Percentiles rank a stretch among this genome's conserved stretches.
phyloP scores from a whole-genome alignment of 2,113 vertebrate species.

The Stictonetta naevosa region DNA sequence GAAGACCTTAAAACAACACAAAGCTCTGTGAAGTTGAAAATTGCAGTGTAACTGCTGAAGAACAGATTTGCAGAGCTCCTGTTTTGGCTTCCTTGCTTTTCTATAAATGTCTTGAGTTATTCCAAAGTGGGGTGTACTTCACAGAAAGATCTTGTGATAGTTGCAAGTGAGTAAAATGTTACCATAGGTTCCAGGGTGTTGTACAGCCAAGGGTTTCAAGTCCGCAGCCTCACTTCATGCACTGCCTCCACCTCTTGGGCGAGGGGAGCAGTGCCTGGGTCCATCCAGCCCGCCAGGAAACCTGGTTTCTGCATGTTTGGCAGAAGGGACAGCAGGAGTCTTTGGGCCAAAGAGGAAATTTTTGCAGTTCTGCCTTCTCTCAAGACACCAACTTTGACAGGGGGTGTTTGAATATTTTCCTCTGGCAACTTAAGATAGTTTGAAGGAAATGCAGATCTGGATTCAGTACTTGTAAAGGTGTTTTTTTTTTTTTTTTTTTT shows the following conservation, averaged over 20 bases:
- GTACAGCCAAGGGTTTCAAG: neutral
- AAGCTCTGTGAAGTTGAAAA: neutral
- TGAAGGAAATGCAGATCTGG: neutral
- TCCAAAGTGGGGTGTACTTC: neutral
- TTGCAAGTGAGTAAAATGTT: neutral
- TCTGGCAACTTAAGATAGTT: neutral
- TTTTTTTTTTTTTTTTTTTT: no score
- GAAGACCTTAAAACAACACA: neutral
- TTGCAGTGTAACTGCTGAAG: neutral
- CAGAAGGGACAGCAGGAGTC: neutral
- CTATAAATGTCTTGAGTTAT: neutral
- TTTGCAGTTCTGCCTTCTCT: neutral
- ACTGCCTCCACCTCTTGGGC: neutral
- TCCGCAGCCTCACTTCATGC: neutral
- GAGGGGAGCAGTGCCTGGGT: neutral
- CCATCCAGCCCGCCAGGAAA: neutral
- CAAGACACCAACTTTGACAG: neutral
- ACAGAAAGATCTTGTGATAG: neutral
- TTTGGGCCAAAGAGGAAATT: neutral
- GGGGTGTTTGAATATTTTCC: neutral
- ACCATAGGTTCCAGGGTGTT: neutral
- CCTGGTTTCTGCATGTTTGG: no score
- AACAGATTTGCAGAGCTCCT: neutral
- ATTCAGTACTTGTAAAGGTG: neutral
- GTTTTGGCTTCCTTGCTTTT: neutral